Conservation (phyloP, 2,797 vertebrate genomes). For the Pseudotriccus pelzelni region DNA sequence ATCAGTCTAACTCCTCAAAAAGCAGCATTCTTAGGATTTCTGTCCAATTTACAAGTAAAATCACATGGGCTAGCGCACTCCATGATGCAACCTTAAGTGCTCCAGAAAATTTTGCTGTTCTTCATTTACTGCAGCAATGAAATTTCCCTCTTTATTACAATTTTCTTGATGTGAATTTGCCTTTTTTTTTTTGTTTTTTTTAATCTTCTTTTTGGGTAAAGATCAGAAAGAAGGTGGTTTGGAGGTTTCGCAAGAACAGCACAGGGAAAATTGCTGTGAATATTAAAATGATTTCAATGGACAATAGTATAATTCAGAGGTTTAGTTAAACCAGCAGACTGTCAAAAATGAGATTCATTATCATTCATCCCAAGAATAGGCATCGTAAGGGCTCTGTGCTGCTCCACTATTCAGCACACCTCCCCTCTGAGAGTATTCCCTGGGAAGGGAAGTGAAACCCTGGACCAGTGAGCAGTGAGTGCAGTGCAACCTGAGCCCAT, state of each 20-base stretch:
- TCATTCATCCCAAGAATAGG: constrained; percentile 25
- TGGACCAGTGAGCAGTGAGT: not conserved
- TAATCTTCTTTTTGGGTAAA: constrained; percentile 28
- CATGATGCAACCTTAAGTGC: constrained; percentile 21
- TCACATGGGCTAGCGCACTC: not conserved
- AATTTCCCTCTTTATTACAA: not conserved
- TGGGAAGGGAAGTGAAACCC: constrained; percentile 12
- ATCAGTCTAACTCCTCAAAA: constrained; percentile 22
- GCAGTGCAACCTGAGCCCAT: not conserved
- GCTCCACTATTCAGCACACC: not conserved
- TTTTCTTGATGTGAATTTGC: constrained; percentile 22
- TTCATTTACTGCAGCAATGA: not conserved
- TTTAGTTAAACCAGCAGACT: constrained; percentile 61
- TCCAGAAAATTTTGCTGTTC: constrained; percentile 20
- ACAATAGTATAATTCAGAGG: constrained; percentile 41
- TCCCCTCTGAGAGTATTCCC: not conserved
- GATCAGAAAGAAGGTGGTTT: constrained; percentile 27
- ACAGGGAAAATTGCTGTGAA: constrained; percentile 33
- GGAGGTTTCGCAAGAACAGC: constrained; percentile 32
- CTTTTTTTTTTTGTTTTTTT: not conserved
- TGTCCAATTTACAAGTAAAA: constrained; percentile 60
- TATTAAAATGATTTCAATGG: constrained; percentile 36
- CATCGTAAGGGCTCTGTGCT: not conserved
- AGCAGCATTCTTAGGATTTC: constrained; percentile 9
- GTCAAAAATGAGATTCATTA: constrained; percentile 46